phyloP scores from a whole-genome alignment of 2,113 vertebrate species.

The Callorhinus ursinus region DNA sequence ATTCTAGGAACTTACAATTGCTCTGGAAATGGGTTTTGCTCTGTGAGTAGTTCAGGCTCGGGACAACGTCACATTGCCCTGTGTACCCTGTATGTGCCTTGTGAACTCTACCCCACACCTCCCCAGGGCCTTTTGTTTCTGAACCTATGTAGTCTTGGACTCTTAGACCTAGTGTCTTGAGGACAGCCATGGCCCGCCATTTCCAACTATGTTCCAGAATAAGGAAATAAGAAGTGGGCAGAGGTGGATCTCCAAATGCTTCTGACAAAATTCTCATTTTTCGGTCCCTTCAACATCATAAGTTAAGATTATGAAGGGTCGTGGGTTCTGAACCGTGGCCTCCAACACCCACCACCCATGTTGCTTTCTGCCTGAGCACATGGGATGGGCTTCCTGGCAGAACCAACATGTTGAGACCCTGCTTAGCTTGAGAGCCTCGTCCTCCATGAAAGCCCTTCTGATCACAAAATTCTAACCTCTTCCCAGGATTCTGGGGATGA shows the following conservation, averaged over 20 bases:
- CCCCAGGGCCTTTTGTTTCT: not conserved
- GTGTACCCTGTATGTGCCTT: fast-evolving
- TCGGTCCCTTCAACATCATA: not conserved
- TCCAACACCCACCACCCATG: not conserved
- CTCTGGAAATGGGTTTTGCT: not conserved
- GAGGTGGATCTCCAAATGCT: not conserved
- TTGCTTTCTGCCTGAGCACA: not conserved
- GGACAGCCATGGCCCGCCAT: not conserved
- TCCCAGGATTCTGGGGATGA: no score
- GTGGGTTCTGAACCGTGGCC: not conserved
- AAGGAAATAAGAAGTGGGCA: not conserved
- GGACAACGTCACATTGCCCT: not conserved
- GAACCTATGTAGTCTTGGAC: not conserved
- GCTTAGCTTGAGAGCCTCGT: not conserved
- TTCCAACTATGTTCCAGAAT: not conserved
- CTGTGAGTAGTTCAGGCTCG: not conserved
- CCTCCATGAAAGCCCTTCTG: not conserved
- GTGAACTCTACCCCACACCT: not conserved
- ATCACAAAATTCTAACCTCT: not conserved
- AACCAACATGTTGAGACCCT: not conserved
- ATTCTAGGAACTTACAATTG: not conserved
- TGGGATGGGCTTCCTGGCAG: not conserved
- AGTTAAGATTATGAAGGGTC: not conserved
- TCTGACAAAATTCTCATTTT: no score
- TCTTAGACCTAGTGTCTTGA: not conserved